These are phyloP conservation scores for Lepeophtheirus nordmannii DNA, from an alignment of 2,888 invertebrate genomes.

Conservation along the genomic window DNA sequence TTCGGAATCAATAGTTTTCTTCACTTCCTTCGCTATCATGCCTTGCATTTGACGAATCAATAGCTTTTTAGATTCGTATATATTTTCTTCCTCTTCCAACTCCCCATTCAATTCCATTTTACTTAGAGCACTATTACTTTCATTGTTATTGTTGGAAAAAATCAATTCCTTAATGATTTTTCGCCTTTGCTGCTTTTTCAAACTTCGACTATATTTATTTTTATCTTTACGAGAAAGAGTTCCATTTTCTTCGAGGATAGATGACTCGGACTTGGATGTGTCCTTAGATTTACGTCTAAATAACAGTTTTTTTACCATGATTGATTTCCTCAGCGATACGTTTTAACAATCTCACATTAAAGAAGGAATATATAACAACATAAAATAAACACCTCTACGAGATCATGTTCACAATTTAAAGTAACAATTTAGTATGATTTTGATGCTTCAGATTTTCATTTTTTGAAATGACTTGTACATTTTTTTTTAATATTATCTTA, in stretches of 20 bases:
- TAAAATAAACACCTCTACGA: too few relatives aligned
- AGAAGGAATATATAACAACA: too few relatives aligned
- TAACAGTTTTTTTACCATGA: neutral
- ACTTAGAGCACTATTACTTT: neutral
- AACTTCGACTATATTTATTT: neutral
- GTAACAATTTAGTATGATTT: too few relatives aligned
- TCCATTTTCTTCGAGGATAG: neutral
- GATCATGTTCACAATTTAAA: too few relatives aligned
- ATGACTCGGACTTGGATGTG: neutral
- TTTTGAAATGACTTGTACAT: too few relatives aligned
- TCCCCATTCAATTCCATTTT: neutral
- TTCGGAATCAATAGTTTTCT: conserved; percentile 23
- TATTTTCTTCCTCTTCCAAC: conserved; percentile 25
- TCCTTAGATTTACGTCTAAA: neutral
- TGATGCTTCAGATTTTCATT: too few relatives aligned
- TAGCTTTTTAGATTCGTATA: conserved; percentile 28
- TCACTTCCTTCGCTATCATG: conserved; percentile 24
- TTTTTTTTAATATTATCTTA: too few relatives aligned
- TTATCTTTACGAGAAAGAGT: neutral
- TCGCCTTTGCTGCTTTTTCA: neutral
- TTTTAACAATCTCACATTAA: too few relatives aligned
- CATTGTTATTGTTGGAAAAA: neutral
- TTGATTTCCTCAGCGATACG: too few relatives aligned
- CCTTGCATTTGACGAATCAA: conserved; percentile 28
- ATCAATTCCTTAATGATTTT: neutral